Evolutionary conservation across 2,888 invertebrate genomes (phyloP).

Genomic region (Nipponacmea schrenckii): DNA sequence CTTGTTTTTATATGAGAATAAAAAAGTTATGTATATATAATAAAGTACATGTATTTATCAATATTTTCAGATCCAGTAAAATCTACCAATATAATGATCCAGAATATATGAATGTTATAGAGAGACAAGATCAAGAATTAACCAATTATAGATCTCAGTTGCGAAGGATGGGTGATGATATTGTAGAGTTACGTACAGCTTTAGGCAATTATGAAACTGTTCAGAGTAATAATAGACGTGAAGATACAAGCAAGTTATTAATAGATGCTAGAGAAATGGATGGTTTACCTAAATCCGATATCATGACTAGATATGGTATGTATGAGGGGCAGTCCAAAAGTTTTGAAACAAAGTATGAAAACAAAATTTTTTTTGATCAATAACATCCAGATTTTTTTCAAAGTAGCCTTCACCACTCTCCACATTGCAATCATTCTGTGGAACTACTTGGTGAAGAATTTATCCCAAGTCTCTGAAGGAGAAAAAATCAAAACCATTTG

Average conservation of each 20-base stretch:
- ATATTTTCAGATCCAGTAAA: neutral
- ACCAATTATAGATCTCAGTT: slow-evolving; percentile 61
- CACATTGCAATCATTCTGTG: too few species aligned
- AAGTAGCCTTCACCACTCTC: too few species aligned
- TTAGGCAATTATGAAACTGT: neutral
- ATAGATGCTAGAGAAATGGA: slow-evolving; percentile 61
- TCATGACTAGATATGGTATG: slow-evolving; percentile 61
- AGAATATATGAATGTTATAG: slow-evolving; percentile 52
- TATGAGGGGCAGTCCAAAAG: too few species aligned
- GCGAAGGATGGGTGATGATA: slow-evolving; percentile 64
- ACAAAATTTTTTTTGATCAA: too few species aligned
- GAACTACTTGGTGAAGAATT: too few species aligned
- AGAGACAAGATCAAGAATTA: slow-evolving; percentile 61
- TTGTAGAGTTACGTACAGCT: slow-evolving; percentile 43
- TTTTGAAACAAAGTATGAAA: too few species aligned
- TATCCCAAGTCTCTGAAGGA: too few species aligned
- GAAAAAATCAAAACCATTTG: too few species aligned
- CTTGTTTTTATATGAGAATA: too few species aligned
- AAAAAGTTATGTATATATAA: too few species aligned
- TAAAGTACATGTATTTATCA: too few species aligned
- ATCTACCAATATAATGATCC: slow-evolving; percentile 26
- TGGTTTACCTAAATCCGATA: slow-evolving; percentile 58
- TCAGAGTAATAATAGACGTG: neutral
- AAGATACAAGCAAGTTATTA: slow-evolving; percentile 57
- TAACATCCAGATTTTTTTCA: too few species aligned